Evolutionary conservation across 2,113 vertebrate genomes (phyloP).

Genomic region (Eurypyga helias): DNA sequence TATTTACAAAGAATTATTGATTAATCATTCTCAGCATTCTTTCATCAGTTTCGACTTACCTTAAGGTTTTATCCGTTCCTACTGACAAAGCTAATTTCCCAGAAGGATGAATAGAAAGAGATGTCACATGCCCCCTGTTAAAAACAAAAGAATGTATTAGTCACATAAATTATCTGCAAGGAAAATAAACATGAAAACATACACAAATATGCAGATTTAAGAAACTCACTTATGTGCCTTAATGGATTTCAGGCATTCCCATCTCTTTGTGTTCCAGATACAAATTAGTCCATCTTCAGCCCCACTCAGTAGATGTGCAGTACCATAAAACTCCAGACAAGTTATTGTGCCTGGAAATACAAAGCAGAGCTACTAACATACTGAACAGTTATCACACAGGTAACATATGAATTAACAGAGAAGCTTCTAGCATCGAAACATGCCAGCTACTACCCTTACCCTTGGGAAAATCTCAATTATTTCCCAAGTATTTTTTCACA

Average conservation of each 20-base stretch:
- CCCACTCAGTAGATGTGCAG: slow-evolving; percentile 90
- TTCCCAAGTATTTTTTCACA: background rate
- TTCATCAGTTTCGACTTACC: slow-evolving; percentile 73
- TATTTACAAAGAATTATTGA: background rate
- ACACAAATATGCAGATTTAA: background rate
- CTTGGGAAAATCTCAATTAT: background rate
- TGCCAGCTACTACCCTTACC: background rate
- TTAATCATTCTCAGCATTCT: background rate
- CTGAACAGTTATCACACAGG: background rate
- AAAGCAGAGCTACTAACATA: background rate
- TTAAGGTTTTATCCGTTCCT: slow-evolving; percentile 93
- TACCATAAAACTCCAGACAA: slow-evolving; percentile 92
- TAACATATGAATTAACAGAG: background rate
- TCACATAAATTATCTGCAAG: background rate
- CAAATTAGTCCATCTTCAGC: slow-evolving; percentile 93
- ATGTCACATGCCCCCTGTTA: slow-evolving; percentile 88
- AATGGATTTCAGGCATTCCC: slow-evolving; percentile 94
- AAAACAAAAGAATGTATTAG: slow-evolving; percentile 20
- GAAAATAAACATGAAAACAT: background rate
- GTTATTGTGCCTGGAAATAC: slow-evolving; percentile 85
- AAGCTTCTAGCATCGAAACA: background rate
- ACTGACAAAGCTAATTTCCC: slow-evolving; percentile 95
- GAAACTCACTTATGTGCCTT: slow-evolving; percentile 92
- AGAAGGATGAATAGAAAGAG: slow-evolving; percentile 93
- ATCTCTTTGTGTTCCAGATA: slow-evolving; percentile 93